Percentiles rank a stretch among this genome's conserved stretches.
Conservation (phyloP, 2,113 vertebrate species). For the Notothenia rossii region DNA sequence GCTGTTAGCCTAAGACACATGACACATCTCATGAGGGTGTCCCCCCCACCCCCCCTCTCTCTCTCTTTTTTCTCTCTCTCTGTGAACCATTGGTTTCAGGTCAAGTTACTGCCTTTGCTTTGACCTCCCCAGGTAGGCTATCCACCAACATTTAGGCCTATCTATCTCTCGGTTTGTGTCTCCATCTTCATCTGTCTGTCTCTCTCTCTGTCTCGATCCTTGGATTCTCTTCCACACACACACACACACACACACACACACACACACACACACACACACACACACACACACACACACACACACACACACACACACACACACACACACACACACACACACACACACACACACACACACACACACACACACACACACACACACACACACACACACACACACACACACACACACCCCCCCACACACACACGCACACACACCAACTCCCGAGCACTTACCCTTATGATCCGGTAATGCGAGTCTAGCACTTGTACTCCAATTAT, state of each 20-base stretch:
- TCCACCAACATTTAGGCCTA: constrained; percentile 41
- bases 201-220: constrained; percentile 51
- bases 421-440: constrained; percentile 44
- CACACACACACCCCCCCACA: constrained; percentile 2
- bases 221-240: constrained; percentile 17
- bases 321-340: constrained; percentile 32
- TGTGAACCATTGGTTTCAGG: constrained; percentile 68
- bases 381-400: constrained; percentile 24
- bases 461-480: constrained; percentile 76
- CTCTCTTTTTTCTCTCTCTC: constrained; percentile 18
- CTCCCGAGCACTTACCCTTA: constrained; percentile 75
- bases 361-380: constrained; percentile 23
- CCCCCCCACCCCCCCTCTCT: constrained; percentile 1
- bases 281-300: constrained; percentile 15
- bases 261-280: constrained; percentile 23
- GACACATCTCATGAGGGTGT: constrained; percentile 48
- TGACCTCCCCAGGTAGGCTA: constrained; percentile 59
- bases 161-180: constrained; percentile 51
- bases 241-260: constrained; percentile 19
- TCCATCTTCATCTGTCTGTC: constrained; percentile 63
- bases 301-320: constrained; percentile 33
- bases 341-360: constrained; percentile 7
- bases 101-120: constrained; percentile 61
- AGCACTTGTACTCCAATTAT: constrained; percentile 82
- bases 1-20: constrained; percentile 64